A percentile compares a stretch with the other conserved stretches of the same genome.
These are phyloP conservation scores for Tragopan temminckii DNA, from an alignment of 2,797 vertebrate genomes.

Conservation along the genomic window DNA sequence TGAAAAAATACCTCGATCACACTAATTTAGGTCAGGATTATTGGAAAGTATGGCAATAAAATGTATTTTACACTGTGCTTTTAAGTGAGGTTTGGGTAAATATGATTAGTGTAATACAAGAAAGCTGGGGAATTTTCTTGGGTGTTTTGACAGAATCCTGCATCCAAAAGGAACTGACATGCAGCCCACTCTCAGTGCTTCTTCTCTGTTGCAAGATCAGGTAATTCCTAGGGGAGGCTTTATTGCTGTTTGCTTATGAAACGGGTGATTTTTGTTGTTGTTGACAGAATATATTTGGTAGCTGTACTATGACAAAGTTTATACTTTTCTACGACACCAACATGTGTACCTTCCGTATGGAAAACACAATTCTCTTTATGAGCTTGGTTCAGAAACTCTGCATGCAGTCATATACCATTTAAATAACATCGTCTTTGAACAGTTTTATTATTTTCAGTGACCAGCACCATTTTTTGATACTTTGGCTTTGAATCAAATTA, in stretches of 20 bases:
- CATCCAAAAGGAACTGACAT: not conserved
- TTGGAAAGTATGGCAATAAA: not conserved
- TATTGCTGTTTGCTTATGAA: not conserved
- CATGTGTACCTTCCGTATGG: rapidly evolving
- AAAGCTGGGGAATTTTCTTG: not conserved
- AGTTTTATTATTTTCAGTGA: not conserved
- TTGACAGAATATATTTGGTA: not conserved
- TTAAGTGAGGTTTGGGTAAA: not conserved
- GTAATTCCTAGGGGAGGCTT: not conserved
- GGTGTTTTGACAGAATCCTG: not conserved
- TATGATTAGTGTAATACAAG: not conserved
- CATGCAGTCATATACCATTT: rapidly evolving
- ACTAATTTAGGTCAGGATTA: not conserved
- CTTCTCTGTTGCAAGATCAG: not conserved
- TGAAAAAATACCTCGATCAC: not conserved
- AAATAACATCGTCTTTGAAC: not conserved
- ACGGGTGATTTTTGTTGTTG: not conserved
- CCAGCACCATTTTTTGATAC: not conserved
- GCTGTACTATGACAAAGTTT: not conserved
- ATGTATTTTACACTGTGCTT: not conserved
- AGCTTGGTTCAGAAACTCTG: not conserved
- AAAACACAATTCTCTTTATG: not conserved
- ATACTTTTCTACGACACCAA: not conserved
- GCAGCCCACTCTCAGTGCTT: not conserved
- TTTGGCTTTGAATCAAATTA: not conserved